Evolutionary conservation across 2,888 invertebrate species (phyloP).

Genomic region (Tetramorium bicarinatum): DNA sequence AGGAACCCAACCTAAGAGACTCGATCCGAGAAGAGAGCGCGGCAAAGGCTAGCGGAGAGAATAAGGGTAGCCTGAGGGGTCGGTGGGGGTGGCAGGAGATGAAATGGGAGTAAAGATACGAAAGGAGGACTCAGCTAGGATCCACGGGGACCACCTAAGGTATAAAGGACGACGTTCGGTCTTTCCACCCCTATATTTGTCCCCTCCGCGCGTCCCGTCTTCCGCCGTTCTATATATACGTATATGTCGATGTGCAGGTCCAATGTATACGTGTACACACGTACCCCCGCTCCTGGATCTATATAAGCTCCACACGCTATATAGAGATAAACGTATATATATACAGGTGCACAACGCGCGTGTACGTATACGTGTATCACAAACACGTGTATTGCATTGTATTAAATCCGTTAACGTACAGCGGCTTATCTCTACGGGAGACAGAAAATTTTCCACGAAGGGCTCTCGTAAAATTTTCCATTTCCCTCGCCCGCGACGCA

Average conservation of each 20-base stretch:
- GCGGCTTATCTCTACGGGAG: slow-evolving; percentile 62
- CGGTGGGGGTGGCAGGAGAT: slow-evolving; percentile 74
- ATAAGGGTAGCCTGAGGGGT: slow-evolving; percentile 80
- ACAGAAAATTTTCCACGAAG: slow-evolving; percentile 57
- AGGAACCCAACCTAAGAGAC: slow-evolving; percentile 85
- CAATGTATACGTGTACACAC: slow-evolving; percentile 10
- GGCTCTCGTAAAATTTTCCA: slow-evolving; percentile 46
- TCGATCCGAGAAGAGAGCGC: slow-evolving; percentile 78
- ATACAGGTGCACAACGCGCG: slow-evolving; percentile 42
- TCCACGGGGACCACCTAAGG: slow-evolving; percentile 83
- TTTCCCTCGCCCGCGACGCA: slow-evolving; percentile 30
- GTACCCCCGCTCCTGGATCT: slow-evolving; percentile 24
- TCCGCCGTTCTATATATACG: slow-evolving; percentile 34
- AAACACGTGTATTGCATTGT: slow-evolving; percentile 76
- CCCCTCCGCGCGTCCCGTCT: slow-evolving; percentile 68
- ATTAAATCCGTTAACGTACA: slow-evolving; percentile 76
- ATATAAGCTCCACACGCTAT: slow-evolving; percentile 33
- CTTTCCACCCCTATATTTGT: slow-evolving; percentile 80
- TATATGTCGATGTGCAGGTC: slow-evolving; percentile 38
- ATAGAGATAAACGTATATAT: slow-evolving; percentile 39
- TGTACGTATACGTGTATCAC: slow-evolving; percentile 62
- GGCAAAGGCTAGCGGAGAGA: slow-evolving; percentile 82
- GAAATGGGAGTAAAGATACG: slow-evolving; percentile 81
- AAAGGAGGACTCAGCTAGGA: slow-evolving; percentile 82
- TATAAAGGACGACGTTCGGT: slow-evolving; percentile 83